Evolutionary conservation across 2,113 vertebrate species (phyloP), one percentile per base, ranked within the genome.

Genomic region (Ascaphus truei): DNA sequence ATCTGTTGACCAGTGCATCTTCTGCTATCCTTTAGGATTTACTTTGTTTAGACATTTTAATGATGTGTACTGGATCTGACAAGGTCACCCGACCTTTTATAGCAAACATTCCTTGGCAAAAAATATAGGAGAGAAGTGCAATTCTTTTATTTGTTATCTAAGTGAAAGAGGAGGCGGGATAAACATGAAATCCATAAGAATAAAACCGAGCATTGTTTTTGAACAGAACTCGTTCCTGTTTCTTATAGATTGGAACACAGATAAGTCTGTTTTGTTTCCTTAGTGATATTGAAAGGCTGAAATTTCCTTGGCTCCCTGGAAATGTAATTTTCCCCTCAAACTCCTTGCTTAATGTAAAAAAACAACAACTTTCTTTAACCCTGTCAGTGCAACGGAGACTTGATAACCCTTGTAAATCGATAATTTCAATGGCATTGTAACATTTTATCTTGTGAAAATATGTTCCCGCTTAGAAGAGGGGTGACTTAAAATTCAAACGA

Each of bases 351-450:
- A 82, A 84, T 87, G 85, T 91, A 86, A 87, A 85, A 81, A 93
- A 82, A 84, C 12, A 20, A 12, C 26, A 20, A 64, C 31, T 29
- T 39, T 23, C 13, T 29, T 65, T 55, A 65, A 65, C 62, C 41
- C 5, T 61, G 2, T 41, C n/a, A n/a, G n/a, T n/a, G n/a, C n/a
- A n/a, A n/a, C n/a, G n/a, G n/a, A n/a, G n/a, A n/a, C n/a, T n/a
- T n/a, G n/a, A n/a, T 95, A 90, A 94, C 93, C 95, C 95, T 96
- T 95, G 86, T 77, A 81, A 90, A 91, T 82, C 89, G 90, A 90
- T 85, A 71, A 56, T 69, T 82, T 80, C 77, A 80, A 78, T 9
- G 73, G 81, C 51, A n/a, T n/a, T n/a, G n/a, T n/a, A n/a, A n/a
- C n/a, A n/a, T n/a, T n/a, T n/a, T n/a, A n/a, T n/a, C n/a, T n/a